phyloP scores from a whole-genome alignment of 53 echinoderm and acorn worm genomes.

The Astropecten irregularis region DNA sequence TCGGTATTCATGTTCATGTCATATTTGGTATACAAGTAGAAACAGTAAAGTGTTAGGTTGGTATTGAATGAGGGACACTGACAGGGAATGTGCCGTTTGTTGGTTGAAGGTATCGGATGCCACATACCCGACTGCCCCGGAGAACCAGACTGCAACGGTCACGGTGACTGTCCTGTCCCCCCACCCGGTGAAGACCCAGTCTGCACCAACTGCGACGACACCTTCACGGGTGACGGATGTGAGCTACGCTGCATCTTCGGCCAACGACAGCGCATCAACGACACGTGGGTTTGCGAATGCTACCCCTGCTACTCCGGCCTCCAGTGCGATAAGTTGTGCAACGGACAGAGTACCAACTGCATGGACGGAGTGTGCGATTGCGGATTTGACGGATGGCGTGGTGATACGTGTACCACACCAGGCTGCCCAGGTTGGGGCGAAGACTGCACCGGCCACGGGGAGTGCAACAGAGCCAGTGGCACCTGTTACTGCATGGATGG shows the following conservation, averaged over 20 bases:
- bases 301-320: conserved; percentile 79
- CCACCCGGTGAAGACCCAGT: conserved; percentile 65
- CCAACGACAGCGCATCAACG: conserved; percentile 46
- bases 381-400: conserved; percentile 83
- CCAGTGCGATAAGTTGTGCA: conserved; percentile 71
- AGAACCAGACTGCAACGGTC: conserved; percentile 74
- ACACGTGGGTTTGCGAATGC: conserved; percentile 83
- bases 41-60: no score
- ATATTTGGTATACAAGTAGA: no score
- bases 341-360: conserved; percentile 58
- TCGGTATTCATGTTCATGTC: no score
- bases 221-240: conserved; percentile 85
- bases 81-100: no score
- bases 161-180: conserved; percentile 78
- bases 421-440: conserved; percentile 79
- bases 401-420: conserved; percentile 67
- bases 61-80: no score
- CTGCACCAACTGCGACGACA: conserved; percentile 69
- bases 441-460: conserved; percentile 84
- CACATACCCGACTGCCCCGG: conserved; percentile 87
- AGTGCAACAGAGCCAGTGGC: conserved; percentile 72
- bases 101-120: conserved; percentile 67
- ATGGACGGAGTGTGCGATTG: conserved; percentile 74
- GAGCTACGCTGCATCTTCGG: conserved; percentile 78
- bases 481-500: conserved; percentile 74